Conservation (phyloP, 2,888 invertebrate species). For the Hofmannophila pseudospretella region DNA sequence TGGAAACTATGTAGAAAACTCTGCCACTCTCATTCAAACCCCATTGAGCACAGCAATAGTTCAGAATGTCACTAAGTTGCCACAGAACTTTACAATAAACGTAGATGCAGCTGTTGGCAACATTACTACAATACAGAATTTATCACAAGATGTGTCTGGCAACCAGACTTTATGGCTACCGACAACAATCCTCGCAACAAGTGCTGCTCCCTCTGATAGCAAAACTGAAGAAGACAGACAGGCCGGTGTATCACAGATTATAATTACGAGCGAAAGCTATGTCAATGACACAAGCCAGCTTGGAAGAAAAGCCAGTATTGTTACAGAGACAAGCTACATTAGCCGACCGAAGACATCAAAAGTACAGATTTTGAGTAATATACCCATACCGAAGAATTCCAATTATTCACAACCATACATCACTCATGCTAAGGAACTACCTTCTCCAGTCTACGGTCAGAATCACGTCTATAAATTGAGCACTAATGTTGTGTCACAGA, state of each 20-base stretch:
- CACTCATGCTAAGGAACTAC: constrained; percentile 53
- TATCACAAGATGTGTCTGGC: constrained; percentile 58
- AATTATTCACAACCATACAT: constrained; percentile 61
- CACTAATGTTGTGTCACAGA: constrained; percentile 54
- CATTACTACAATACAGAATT: constrained; percentile 68
- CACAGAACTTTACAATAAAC: constrained; percentile 71
- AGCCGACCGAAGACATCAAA: constrained; percentile 61
- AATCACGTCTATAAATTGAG: constrained; percentile 68
- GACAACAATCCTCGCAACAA: constrained; percentile 59
- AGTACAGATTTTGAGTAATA: constrained; percentile 72
- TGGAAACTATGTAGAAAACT: constrained; percentile 59
- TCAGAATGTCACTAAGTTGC: constrained; percentile 67
- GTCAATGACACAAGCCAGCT: constrained; percentile 51
- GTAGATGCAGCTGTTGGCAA: constrained; percentile 68
- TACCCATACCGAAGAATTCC: constrained; percentile 65
- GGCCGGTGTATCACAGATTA: constrained; percentile 63
- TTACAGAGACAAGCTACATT: constrained; percentile 60
- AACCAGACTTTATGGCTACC: constrained; percentile 69
- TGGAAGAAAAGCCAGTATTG: constrained; percentile 56
- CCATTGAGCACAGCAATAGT: constrained; percentile 65
- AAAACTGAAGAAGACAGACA: constrained; percentile 59
- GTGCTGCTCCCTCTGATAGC: constrained; percentile 44
- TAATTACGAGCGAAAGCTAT: constrained; percentile 69
- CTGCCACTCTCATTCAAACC: constrained; percentile 61
- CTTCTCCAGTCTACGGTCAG: constrained; percentile 58